Evolutionary conservation across 2,113 vertebrate species (phyloP).

Genomic region (Loxodonta africana): DNA sequence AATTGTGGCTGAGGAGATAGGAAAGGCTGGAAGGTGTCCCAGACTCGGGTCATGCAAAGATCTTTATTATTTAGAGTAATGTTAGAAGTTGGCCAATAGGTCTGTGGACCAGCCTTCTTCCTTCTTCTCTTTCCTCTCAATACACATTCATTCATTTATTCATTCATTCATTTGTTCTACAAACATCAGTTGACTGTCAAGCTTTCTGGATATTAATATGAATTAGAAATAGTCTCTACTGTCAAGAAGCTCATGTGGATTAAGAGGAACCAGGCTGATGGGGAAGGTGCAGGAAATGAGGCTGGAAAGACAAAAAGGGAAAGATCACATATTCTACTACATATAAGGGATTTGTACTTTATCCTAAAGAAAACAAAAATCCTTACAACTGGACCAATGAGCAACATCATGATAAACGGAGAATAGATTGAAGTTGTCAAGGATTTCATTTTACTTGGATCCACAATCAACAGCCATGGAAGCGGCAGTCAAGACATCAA

Average conservation of each 20-base stretch:
- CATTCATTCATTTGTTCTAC: not conserved
- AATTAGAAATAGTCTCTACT: not conserved
- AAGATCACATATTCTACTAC: not conserved
- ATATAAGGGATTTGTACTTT: not conserved
- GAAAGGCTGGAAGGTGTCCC: not conserved
- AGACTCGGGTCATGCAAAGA: not conserved
- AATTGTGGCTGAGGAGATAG: not conserved
- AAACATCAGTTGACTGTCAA: not conserved
- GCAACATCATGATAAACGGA: too few relatives aligned
- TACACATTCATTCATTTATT: not conserved
- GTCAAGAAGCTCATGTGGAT: not conserved
- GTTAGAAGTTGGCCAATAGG: not conserved
- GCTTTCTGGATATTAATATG: not conserved
- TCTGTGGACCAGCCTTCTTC: not conserved
- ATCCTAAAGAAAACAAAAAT: not conserved
- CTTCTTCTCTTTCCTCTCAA: not conserved
- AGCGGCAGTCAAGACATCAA: too few relatives aligned
- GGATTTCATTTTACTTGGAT: too few relatives aligned
- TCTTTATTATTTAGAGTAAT: not conserved
- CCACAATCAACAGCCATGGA: too few relatives aligned
- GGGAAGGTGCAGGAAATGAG: not conserved
- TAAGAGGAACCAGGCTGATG: not conserved
- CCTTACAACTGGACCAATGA: too few relatives aligned
- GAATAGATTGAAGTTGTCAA: too few relatives aligned
- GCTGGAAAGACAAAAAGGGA: not conserved